phyloP scores from a whole-genome alignment of 2,888 invertebrate genomes.

The Gonocerus acuteangulatus region DNA sequence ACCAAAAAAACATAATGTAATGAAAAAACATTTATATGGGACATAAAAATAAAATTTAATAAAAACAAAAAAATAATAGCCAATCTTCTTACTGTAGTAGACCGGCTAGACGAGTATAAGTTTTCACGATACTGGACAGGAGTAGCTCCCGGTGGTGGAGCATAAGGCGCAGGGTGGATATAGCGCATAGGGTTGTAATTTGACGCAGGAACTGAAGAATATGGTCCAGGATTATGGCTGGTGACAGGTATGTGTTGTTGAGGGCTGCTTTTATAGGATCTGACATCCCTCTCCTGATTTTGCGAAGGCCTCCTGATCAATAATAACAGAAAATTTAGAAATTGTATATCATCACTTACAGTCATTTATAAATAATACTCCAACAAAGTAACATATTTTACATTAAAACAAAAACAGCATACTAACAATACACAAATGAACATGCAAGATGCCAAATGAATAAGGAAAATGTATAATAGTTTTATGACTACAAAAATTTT shows the following conservation, averaged over 20 bases:
- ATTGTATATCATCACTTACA: too few relatives aligned
- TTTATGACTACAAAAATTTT: too few relatives aligned
- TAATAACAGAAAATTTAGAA: neutral
- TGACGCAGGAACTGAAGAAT: constrained; percentile 20
- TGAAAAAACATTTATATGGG: too few relatives aligned
- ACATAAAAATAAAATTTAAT: too few relatives aligned
- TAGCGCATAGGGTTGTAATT: constrained; percentile 32
- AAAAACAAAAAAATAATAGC: too few relatives aligned
- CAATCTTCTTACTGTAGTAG: neutral
- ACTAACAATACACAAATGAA: too few relatives aligned
- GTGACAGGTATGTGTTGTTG: constrained; percentile 30
- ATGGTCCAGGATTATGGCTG: constrained; percentile 27
- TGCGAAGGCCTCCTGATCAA: constrained; percentile 11
- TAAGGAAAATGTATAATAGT: too few relatives aligned
- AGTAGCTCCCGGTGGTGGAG: constrained; percentile 26
- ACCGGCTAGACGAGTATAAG: constrained; percentile 8
- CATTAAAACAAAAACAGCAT: too few relatives aligned
- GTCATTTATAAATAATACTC: constrained; percentile 11
- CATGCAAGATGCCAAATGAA: too few relatives aligned
- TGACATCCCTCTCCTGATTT: constrained; percentile 20
- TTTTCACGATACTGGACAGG: constrained; percentile 26
- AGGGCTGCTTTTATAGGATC: constrained; percentile 29
- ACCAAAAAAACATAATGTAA: too few relatives aligned
- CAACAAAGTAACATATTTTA: too few relatives aligned
- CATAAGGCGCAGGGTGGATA: constrained; percentile 28